Percentiles rank a stretch among this genome's conserved stretches.
phyloP scores from a whole-genome alignment of 37 sponge, comb jelly and placozoan genomes.

The Aplysina aerophoba region DNA sequence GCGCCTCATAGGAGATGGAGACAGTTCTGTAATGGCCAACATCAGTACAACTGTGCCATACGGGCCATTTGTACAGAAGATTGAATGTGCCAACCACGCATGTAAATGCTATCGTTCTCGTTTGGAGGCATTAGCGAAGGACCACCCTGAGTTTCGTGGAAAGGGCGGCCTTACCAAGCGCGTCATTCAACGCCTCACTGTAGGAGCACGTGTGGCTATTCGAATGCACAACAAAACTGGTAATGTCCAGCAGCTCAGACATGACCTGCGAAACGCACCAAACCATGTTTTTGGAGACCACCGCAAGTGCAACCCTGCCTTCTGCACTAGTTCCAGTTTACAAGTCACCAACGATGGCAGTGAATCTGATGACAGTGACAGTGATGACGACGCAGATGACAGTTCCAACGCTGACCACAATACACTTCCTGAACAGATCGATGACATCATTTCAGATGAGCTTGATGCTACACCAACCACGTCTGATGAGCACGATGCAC shows the following conservation, averaged over 20 bases:
- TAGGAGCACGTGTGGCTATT: slow-evolving; percentile 5
- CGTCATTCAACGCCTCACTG: background rate
- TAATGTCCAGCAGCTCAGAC: background rate
- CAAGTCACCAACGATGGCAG: too few species aligned
- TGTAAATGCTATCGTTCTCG: background rate
- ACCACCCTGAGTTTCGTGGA: slow-evolving; percentile 10
- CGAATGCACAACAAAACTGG: background rate
- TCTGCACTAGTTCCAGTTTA: too few species aligned
- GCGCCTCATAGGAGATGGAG: too few species aligned
- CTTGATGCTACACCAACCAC: background rate
- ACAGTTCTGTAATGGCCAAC: too few species aligned
- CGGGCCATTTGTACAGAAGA: background rate
- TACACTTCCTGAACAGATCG: background rate
- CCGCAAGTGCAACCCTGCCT: slow-evolving; percentile 10
- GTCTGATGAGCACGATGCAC: background rate
- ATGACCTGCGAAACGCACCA: background rate
- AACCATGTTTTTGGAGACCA: slow-evolving; percentile 8
- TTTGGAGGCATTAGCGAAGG: slow-evolving; percentile 4
- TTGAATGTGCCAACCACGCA: slow-evolving; percentile 20
- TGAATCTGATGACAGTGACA: background rate
- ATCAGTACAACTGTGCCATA: too few species aligned
- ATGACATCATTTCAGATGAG: background rate
- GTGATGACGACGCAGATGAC: background rate
- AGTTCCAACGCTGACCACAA: background rate
- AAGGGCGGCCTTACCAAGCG: slow-evolving; percentile 4